Evolutionary conservation across 2,888 invertebrate species (phyloP), one percentile per base, ranked within the genome.

Genomic region (Thysanoteuthis rhombus): DNA sequence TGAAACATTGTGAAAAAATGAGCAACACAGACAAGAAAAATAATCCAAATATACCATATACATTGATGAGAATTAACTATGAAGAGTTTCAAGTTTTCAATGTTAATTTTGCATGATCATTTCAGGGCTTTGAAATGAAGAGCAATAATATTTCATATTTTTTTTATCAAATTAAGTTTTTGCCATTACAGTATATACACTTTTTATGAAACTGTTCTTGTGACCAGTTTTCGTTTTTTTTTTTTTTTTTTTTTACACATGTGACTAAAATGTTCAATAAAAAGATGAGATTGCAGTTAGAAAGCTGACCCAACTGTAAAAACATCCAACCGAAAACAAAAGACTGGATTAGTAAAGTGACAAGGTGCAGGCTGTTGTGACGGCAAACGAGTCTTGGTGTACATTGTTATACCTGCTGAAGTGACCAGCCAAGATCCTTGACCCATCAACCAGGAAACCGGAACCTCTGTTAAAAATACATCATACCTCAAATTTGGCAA

Each of bases 351-450:
- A 75, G 75, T 75, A 75, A 75, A n/a, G 75, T 75, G 75, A n/a
- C n/a, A 75, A n/a, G 12, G 75, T 75, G 75, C 75, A 75, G 75
- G n/a, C n/a, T 36, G 75, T 75, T 75, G 75, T n/a, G 75, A 75
- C n/a, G 16, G n/a, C 12, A n/a, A 75, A 75, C n/a, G 10, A n/a
- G 75, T n/a, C 75, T 75, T n/a, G n/a, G 75, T 75, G 75, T 75
- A n/a, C n/a, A 75, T 75, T n/a, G n/a, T 75, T 75, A 75, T 75
- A 75, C 75, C 75, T 75, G 75, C n/a, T 10, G 75, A 75, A 75
- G 75, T 75, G n/a, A 75, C 75, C 75, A 75, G 75, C 75, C 75
- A 75, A n/a, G 75, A 75, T 75, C 75, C 75, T 75, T 75, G 75
- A 75, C 75, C 75, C 75, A 75, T 75, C 75, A 75, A 75, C 75